Conservation (phyloP, 1,140 invertebrate species). For the Microvelia longipes region DNA sequence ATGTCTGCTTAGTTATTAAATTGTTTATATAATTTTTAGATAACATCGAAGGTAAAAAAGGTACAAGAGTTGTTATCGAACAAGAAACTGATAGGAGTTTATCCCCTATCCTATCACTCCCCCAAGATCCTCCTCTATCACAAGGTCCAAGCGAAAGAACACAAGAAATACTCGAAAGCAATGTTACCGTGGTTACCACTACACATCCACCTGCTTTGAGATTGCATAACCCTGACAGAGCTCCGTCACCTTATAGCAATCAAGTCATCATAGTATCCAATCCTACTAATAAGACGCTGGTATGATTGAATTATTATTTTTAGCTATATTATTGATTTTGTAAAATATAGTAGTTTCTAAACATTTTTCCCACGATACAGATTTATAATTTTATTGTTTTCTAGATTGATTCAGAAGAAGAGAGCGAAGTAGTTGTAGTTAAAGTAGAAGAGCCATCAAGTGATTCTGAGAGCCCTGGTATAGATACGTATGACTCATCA, state of each 20-base stretch:
- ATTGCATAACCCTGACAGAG: conserved; percentile 19
- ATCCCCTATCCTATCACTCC: neutral
- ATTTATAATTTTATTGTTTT: conserved; percentile 40
- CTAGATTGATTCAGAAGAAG: conserved; percentile 16
- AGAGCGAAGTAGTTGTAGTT: conserved; percentile 20
- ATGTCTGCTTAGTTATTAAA: too few species aligned
- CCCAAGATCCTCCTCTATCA: too few species aligned
- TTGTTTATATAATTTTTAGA: too few species aligned
- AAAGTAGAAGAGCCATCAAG: neutral
- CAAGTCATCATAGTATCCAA: conserved; percentile 65
- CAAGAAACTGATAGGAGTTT: neutral
- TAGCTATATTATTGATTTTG: too few species aligned
- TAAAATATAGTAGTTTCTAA: too few species aligned
- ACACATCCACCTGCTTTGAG: conserved; percentile 56
- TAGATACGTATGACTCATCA: conserved; percentile 5
- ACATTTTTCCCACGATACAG: too few species aligned
- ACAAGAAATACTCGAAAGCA: conserved; percentile 19
- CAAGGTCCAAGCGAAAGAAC: neutral
- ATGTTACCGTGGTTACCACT: conserved; percentile 54
- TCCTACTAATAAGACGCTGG: conserved; percentile 50
- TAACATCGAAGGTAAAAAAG: neutral
- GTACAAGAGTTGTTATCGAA: neutral
- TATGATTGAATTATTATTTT: too few species aligned
- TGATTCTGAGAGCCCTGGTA: conserved; percentile 4
- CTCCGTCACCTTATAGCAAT: conserved; percentile 27